These are phyloP conservation scores for Smittia aterrima DNA, from an alignment of 2,888 invertebrate genomes.

Conservation along the genomic window DNA sequence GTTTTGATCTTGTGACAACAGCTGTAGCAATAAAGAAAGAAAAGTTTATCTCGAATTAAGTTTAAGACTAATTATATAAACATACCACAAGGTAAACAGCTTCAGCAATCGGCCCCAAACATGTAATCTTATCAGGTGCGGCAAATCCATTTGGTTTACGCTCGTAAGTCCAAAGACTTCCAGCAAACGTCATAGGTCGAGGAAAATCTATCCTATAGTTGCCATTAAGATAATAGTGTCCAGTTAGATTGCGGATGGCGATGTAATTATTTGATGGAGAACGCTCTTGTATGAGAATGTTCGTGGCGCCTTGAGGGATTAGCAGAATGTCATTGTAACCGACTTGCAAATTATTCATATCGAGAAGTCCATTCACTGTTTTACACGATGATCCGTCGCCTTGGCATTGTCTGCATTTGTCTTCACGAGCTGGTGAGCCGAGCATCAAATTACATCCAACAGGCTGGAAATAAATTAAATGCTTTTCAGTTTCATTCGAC, in stretches of 20 bases:
- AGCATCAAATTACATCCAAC: conserved; percentile 95
- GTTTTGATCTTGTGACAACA: conserved; percentile 78
- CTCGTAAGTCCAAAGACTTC: conserved; percentile 84
- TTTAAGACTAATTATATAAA: conserved; percentile 5
- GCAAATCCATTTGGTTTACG: conserved; percentile 76
- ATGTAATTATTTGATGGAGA: conserved; percentile 82
- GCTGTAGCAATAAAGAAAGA: conserved; percentile 54
- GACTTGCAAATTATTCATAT: conserved; percentile 68
- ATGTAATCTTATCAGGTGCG: conserved; percentile 79
- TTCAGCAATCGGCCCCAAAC: conserved; percentile 88
- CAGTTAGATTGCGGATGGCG: conserved; percentile 80
- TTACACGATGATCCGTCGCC: conserved; percentile 87
- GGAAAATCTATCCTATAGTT: conserved; percentile 93
- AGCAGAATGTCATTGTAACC: conserved; percentile 91
- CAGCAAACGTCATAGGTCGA: conserved; percentile 73
- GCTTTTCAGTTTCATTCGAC: background rate
- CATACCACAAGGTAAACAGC: conserved; percentile 70
- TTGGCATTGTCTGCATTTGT: conserved; percentile 89
- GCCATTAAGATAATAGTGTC: conserved; percentile 89
- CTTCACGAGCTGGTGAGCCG: conserved; percentile 81
- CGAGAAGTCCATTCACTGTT: conserved; percentile 69
- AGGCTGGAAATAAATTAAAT: conserved; percentile 57
- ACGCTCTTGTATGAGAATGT: conserved; percentile 76
- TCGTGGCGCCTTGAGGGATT: conserved; percentile 91
- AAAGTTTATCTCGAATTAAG: background rate